Evolutionary conservation across 2,888 invertebrate genomes (phyloP).

Genomic region (Sesia apiformis): DNA sequence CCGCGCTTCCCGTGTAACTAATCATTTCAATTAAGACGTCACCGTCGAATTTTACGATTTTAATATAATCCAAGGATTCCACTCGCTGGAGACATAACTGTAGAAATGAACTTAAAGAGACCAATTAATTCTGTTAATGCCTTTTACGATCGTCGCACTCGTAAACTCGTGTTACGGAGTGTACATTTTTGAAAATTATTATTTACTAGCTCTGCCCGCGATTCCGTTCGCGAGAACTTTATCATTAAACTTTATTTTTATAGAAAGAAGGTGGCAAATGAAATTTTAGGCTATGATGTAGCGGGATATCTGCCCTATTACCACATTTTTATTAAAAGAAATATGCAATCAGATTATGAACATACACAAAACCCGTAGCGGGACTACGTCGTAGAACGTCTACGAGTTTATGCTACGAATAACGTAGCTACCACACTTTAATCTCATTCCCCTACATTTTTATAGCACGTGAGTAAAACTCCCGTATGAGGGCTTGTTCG

Average conservation of each 20-base stretch:
- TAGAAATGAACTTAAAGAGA: not conserved
- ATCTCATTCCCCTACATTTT: constrained; percentile 1
- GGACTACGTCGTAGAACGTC: too few relatives aligned
- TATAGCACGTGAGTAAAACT: not conserved
- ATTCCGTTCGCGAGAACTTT: too few relatives aligned
- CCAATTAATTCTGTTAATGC: constrained; percentile 7
- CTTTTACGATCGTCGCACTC: constrained; percentile 3
- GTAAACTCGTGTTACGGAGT: constrained; percentile 2
- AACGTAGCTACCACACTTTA: constrained; percentile 20
- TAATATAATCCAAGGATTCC: constrained; percentile 3
- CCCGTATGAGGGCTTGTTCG: constrained; percentile 8
- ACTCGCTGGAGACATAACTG: not conserved
- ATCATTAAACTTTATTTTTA: too few relatives aligned
- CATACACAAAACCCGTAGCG: too few relatives aligned
- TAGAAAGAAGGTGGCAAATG: too few relatives aligned
- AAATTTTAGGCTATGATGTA: too few relatives aligned
- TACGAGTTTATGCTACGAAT: not conserved
- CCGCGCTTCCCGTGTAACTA: not conserved
- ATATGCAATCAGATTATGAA: too few relatives aligned
- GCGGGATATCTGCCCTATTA: too few relatives aligned
- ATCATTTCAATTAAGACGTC: constrained; percentile 30
- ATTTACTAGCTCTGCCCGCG: too few relatives aligned
- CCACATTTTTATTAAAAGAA: too few relatives aligned
- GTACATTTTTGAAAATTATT: not conserved
- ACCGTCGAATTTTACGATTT: constrained; percentile 9